These are phyloP conservation scores for Poecilia velifera DNA, from an alignment of 2,797 vertebrate species.

Conservation along the genomic window DNA sequence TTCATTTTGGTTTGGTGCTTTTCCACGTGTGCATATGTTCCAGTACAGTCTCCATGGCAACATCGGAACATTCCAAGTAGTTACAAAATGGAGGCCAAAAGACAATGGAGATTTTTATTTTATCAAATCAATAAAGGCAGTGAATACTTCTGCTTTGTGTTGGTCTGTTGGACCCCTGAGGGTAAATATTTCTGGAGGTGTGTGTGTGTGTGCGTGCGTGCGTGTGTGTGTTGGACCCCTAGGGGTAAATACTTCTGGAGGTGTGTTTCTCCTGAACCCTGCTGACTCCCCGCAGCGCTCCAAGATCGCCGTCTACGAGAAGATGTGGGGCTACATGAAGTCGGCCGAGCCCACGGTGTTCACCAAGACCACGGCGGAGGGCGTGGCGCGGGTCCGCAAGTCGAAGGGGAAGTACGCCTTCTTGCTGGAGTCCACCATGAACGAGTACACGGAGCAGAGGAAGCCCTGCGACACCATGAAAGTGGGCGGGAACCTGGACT, in stretches of 20 bases:
- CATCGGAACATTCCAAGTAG: no score
- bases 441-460: slow-evolving; percentile 95
- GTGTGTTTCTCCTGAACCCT: slow-evolving; percentile 14
- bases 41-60: no score
- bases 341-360: slow-evolving; percentile 95
- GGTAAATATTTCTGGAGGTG: neutral
- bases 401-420: slow-evolving; percentile 98
- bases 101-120: no score
- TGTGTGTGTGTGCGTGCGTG: no score
- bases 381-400: slow-evolving; percentile 93
- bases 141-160: no score
- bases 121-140: no score
- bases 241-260: neutral
- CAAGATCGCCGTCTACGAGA: slow-evolving; percentile 97
- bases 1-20: no score
- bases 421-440: slow-evolving; percentile 97
- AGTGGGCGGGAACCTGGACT: slow-evolving; percentile 98
- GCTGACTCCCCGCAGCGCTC: slow-evolving; percentile 84
- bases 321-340: slow-evolving; percentile 99
- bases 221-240: no score
- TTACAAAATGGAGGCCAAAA: no score
- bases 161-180: no score
- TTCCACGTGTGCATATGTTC: no score
- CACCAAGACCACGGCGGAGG: slow-evolving; percentile 93
- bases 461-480: slow-evolving; percentile 98